A percentile compares a stretch with the other conserved stretches of the same genome.
Evolutionary conservation across 1,140 invertebrate species (phyloP).

Genomic region (Ips typographus): DNA sequence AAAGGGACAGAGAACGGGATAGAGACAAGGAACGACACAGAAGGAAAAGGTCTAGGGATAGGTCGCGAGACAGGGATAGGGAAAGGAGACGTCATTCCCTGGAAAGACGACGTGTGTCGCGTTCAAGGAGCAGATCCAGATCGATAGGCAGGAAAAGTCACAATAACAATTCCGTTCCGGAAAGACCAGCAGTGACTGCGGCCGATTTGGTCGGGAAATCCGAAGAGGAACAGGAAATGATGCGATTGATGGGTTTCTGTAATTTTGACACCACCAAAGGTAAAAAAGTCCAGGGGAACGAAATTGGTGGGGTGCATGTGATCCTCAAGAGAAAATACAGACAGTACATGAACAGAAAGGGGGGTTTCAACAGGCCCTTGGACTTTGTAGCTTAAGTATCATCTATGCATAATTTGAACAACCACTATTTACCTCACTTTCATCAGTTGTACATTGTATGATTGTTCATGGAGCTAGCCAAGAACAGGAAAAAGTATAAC

Average conservation of each 20-base stretch:
- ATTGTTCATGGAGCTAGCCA: conserved; percentile 1
- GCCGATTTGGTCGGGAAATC: conserved; percentile 78
- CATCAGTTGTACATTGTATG: conserved; percentile 9
- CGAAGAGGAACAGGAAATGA: conserved; percentile 94
- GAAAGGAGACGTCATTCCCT: conserved; percentile 50
- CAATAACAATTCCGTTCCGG: conserved; percentile 51
- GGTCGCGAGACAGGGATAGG: conserved; percentile 56
- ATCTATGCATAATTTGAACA: conserved; percentile 36
- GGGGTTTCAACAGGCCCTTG: conserved; percentile 96
- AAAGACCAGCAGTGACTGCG: conserved; percentile 63
- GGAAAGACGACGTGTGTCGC: conserved; percentile 55
- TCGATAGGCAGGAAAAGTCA: conserved; percentile 54
- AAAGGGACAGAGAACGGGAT: conserved; percentile 53
- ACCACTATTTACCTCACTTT: conserved; percentile 40
- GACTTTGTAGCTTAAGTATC: conserved; percentile 82
- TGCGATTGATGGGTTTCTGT: conserved; percentile 95
- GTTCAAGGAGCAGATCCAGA: conserved; percentile 57
- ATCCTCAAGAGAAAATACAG: conserved; percentile 96
- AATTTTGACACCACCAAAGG: conserved; percentile 94
- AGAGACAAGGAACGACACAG: conserved; percentile 57
- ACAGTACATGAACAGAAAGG: conserved; percentile 99
- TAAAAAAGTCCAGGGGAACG: conserved; percentile 92
- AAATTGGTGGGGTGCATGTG: conserved; percentile 89
- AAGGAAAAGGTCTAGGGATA: conserved; percentile 59
- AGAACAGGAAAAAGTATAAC: background rate